Conservation (phyloP, 2,113 vertebrate genomes). For the Isurus oxyrinchus region DNA sequence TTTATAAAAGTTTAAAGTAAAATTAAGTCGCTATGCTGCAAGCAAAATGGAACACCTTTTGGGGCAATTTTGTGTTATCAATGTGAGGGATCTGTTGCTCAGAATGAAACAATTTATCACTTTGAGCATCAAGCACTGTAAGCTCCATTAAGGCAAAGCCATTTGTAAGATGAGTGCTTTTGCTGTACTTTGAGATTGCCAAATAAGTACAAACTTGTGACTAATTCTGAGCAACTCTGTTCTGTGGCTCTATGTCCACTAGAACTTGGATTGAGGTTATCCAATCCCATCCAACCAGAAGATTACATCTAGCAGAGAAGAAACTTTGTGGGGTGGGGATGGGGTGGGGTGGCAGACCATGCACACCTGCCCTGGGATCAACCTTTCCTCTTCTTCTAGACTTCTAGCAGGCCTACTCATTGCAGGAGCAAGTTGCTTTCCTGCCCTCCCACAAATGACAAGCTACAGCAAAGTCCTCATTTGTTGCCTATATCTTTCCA, state of each 20-base stretch:
- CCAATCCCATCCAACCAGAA: not conserved
- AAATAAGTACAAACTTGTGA: not conserved
- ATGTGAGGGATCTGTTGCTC: not conserved
- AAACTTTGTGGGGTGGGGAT: not conserved
- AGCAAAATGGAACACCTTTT: not conserved
- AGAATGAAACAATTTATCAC: not conserved
- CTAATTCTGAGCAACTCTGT: not conserved
- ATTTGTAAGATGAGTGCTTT: not conserved
- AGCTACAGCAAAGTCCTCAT: not conserved
- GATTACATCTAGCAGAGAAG: not conserved
- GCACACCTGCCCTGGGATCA: not conserved
- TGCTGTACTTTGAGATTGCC: not conserved
- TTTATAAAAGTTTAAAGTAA: not conserved
- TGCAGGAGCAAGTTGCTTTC: not conserved
- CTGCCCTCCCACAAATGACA: not conserved
- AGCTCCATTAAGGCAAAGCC: not conserved
- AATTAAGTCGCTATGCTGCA: not conserved
- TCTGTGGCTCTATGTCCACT: not conserved
- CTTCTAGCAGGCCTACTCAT: not conserved
- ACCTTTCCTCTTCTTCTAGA: no score
- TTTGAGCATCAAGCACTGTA: not conserved
- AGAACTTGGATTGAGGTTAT: not conserved
- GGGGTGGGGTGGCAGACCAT: no score
- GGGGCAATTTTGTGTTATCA: not conserved
- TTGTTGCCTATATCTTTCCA: not conserved